Conservation (phyloP, 2,113 vertebrate species). For the Nothoprocta pentlandii region DNA sequence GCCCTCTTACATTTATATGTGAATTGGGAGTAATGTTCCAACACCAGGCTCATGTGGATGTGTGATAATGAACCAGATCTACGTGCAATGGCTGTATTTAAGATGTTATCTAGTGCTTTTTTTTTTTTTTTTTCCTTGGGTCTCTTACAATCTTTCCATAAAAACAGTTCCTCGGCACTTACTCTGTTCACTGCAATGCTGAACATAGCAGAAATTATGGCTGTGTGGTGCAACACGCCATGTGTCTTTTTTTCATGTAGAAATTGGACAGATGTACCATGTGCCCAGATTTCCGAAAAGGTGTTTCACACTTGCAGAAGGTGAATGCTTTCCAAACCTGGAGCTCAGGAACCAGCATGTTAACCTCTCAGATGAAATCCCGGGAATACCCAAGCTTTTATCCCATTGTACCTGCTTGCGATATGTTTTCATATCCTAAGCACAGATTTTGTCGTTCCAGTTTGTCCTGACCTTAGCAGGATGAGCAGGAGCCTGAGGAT, state of each 20-base stretch:
- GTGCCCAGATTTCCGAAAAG: background rate
- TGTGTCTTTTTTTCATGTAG: background rate
- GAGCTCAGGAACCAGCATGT: background rate
- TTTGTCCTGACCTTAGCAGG: background rate
- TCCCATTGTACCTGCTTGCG: background rate
- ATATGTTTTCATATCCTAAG: background rate
- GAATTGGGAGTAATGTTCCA: background rate
- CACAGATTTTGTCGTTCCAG: background rate
- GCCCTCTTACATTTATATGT: background rate
- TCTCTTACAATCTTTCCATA: background rate
- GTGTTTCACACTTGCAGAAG: background rate
- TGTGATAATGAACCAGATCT: background rate
- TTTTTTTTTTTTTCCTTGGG: background rate
- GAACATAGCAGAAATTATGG: background rate
- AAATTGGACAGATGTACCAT: background rate
- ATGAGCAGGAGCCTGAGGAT: background rate
- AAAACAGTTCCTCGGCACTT: fast-evolving
- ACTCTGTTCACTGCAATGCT: background rate
- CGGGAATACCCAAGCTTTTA: background rate
- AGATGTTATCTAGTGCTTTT: background rate
- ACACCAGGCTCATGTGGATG: background rate
- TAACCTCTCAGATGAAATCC: background rate
- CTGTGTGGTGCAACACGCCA: background rate
- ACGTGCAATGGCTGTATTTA: background rate
- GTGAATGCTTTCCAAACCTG: background rate